phyloP scores from a whole-genome alignment of 1,140 invertebrate genomes.

The Temnothorax longispinosus region DNA sequence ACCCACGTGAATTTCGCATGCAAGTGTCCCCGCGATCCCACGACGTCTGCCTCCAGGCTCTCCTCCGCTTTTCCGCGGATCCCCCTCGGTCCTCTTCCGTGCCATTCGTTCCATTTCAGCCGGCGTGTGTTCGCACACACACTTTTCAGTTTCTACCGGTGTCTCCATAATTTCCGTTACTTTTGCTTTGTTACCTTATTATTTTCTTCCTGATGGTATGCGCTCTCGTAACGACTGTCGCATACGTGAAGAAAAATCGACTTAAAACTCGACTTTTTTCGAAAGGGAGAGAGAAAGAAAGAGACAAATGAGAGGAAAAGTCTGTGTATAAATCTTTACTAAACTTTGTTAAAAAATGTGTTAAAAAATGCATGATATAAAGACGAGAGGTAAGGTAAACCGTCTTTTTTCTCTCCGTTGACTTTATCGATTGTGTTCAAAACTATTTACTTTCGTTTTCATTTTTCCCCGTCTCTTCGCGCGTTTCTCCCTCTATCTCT shows the following conservation, averaged over 20 bases:
- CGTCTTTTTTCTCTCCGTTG: conserved; percentile 1
- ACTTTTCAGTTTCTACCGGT: conserved; percentile 9
- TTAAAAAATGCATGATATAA: neutral
- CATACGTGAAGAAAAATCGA: too few species aligned
- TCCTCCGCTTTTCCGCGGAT: neutral
- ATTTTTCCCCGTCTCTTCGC: neutral
- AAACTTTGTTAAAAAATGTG: neutral
- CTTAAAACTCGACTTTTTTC: neutral
- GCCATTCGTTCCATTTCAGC: conserved; percentile 28
- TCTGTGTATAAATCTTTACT: neutral
- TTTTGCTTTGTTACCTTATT: conserved; percentile 4
- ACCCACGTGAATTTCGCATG: conserved; percentile 74
- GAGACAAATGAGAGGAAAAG: neutral
- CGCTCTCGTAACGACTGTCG: too few species aligned
- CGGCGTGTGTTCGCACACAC: conserved; percentile 24
- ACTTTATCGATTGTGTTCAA: conserved; percentile 43
- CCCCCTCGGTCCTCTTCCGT: conserved; percentile 11
- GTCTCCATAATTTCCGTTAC: conserved; percentile 36
- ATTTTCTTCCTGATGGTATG: neutral
- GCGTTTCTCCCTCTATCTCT: neutral
- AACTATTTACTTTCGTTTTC: conserved; percentile 57
- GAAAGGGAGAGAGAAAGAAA: too few species aligned
- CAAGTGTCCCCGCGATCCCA: conserved; percentile 68
- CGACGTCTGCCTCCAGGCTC: conserved; percentile 16
- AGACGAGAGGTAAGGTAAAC: conserved; percentile 19